phyloP scores from a whole-genome alignment of 2,113 vertebrate species.

The Hassar affinis region DNA sequence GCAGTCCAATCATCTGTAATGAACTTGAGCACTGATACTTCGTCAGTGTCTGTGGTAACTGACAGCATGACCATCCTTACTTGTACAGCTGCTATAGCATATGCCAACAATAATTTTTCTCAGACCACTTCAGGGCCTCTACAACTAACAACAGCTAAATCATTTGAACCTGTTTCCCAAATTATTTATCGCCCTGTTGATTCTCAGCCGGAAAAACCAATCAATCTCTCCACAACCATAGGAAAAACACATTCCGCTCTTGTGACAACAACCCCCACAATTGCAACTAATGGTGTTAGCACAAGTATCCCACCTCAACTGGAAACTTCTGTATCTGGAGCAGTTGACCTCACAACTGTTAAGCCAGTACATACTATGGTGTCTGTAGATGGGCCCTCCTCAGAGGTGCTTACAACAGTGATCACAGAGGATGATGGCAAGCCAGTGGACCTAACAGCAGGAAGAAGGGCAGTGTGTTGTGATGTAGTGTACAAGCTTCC shows the following conservation, averaged over 20 bases:
- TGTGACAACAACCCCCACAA: slow-evolving; percentile 74
- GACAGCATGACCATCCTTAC: slow-evolving; percentile 80
- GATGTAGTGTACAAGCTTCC: slow-evolving; percentile 94
- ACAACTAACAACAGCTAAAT: slow-evolving; percentile 84
- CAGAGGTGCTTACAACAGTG: slow-evolving; percentile 81
- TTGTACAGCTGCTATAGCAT: slow-evolving; percentile 76
- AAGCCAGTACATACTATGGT: slow-evolving; percentile 88
- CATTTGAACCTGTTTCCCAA: slow-evolving; percentile 79
- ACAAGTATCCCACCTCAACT: slow-evolving; percentile 67
- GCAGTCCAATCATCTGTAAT: slow-evolving; percentile 88
- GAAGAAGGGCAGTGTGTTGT: slow-evolving; percentile 90
- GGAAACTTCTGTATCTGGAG: slow-evolving; percentile 76
- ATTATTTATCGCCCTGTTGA: slow-evolving; percentile 73
- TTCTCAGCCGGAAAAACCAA: slow-evolving; percentile 83
- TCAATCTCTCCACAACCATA: slow-evolving; percentile 84
- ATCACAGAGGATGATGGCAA: slow-evolving; percentile 90
- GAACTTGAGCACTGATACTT: slow-evolving; percentile 84
- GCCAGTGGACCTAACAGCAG: slow-evolving; percentile 93
- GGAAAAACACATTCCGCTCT: slow-evolving; percentile 72
- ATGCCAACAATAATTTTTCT: slow-evolving; percentile 67
- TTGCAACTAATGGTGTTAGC: slow-evolving; percentile 77
- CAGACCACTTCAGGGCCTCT: slow-evolving; percentile 77
- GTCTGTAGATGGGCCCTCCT: slow-evolving; percentile 77
- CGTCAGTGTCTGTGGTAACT: slow-evolving; percentile 75
- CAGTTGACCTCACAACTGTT: slow-evolving; percentile 89